These are phyloP conservation scores for Rutilus rutilus DNA, from an alignment of 2,113 vertebrate genomes.

Conservation along the genomic window DNA sequence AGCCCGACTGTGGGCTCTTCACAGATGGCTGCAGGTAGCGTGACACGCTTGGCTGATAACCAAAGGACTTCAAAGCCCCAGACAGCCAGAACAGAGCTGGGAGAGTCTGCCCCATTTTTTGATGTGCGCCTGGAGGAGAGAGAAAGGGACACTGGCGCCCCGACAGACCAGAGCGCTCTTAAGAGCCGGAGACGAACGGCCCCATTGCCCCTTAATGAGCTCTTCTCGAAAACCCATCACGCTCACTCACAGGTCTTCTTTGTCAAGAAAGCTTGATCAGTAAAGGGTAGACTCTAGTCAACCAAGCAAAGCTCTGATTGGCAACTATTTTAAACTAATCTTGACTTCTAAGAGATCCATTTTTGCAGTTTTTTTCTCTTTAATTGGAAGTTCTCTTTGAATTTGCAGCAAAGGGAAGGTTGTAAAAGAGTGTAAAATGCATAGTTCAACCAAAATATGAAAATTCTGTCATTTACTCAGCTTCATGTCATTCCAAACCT, in stretches of 20 bases:
- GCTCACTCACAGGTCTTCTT: constrained; percentile 28
- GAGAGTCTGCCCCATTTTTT: constrained; percentile 51
- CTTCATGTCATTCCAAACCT: background rate
- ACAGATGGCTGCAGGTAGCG: constrained; percentile 57
- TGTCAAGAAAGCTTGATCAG: constrained; percentile 29
- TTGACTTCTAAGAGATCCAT: background rate
- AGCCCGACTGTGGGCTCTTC: constrained; percentile 43
- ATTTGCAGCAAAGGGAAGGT: background rate
- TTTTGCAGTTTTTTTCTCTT: background rate
- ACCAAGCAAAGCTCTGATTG: background rate
- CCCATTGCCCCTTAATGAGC: constrained; percentile 49
- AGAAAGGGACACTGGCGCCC: constrained; percentile 15
- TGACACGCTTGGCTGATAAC: constrained; percentile 55
- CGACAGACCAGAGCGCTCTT: constrained; percentile 35
- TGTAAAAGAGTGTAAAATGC: background rate
- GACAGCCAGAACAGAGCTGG: constrained; percentile 48
- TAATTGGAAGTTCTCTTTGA: background rate
- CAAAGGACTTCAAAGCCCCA: constrained; percentile 58
- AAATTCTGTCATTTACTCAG: background rate
- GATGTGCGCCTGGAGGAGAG: constrained; percentile 43
- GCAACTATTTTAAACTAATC: background rate
- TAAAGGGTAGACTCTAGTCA: background rate
- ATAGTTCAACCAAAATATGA: background rate
- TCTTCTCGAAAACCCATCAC: constrained; percentile 33
- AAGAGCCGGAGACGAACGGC: constrained; percentile 51